These are phyloP conservation scores for Neotoma lepida DNA, from an alignment of 2,113 vertebrate genomes.

Conservation along the genomic window DNA sequence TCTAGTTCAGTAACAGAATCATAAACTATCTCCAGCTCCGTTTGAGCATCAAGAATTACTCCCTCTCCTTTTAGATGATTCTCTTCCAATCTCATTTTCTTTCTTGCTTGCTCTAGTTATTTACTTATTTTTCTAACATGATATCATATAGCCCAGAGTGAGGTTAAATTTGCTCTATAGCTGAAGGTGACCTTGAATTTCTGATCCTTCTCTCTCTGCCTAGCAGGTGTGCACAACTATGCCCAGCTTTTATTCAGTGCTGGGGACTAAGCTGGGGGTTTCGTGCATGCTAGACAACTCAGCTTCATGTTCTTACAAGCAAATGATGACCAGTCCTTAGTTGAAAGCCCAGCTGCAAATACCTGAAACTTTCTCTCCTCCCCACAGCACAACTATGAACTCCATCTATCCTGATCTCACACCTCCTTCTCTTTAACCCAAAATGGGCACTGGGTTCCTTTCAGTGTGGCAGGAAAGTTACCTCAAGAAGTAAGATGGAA, in stretches of 20 bases:
- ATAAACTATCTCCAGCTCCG: not conserved
- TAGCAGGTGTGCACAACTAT: not conserved
- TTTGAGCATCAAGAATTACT: not conserved
- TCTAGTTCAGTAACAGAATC: not conserved
- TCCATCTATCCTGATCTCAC: not conserved
- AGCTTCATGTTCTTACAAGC: not conserved
- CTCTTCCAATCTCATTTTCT: not conserved
- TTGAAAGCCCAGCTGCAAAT: not conserved
- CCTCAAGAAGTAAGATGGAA: not conserved
- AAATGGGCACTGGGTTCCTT: not conserved
- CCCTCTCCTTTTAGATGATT: not conserved
- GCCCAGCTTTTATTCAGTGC: not conserved
- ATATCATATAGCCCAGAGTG: too few species aligned
- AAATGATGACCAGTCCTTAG: not conserved
- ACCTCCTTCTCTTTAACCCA: not conserved
- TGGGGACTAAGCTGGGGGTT: not conserved
- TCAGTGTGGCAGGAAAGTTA: not conserved
- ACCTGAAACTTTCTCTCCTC: not conserved
- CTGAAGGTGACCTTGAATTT: not conserved
- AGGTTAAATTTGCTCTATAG: too few species aligned
- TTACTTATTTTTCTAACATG: not conserved
- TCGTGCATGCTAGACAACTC: not conserved
- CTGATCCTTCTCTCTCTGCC: not conserved
- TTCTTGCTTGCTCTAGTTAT: not conserved
- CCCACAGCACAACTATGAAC: not conserved